Conservation (phyloP, 2,113 vertebrate species). For the Gavia stellata region DNA sequence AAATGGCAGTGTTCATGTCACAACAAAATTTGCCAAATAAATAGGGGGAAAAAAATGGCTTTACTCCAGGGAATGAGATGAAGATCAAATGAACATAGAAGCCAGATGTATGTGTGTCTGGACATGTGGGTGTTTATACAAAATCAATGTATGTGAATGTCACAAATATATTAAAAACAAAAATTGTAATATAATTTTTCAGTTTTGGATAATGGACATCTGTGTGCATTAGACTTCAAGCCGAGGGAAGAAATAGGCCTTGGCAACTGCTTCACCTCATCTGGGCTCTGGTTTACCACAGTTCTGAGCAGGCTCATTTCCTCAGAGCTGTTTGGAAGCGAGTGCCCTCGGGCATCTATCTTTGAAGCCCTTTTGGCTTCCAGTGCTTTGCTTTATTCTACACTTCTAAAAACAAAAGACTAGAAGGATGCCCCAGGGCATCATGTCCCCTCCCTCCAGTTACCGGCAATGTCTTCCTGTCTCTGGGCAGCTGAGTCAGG, state of each 20-base stretch:
- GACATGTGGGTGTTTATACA: not conserved
- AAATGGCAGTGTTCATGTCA: not conserved
- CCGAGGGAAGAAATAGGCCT: not conserved
- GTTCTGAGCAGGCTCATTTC: constrained; percentile 6
- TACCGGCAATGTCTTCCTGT: not conserved
- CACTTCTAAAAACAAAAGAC: not conserved
- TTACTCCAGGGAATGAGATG: not conserved
- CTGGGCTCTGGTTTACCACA: not conserved
- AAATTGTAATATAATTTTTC: not conserved
- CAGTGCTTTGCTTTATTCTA: not conserved
- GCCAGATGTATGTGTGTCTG: not conserved
- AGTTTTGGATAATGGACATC: not conserved
- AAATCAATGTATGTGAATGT: not conserved
- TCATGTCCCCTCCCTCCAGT: not conserved
- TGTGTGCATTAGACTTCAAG: not conserved
- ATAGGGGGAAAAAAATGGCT: not conserved
- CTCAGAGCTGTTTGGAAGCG: not conserved
- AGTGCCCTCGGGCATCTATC: not conserved
- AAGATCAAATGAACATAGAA: not conserved
- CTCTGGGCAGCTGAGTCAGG: not conserved
- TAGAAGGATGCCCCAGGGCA: not conserved
- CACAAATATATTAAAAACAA: not conserved
- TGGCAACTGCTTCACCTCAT: not conserved
- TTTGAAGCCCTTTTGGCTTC: not conserved
- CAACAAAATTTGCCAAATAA: not conserved